These are phyloP conservation scores for Polypterus bichir DNA, from an alignment of 2,113 vertebrate genomes.

Conservation along the genomic window DNA sequence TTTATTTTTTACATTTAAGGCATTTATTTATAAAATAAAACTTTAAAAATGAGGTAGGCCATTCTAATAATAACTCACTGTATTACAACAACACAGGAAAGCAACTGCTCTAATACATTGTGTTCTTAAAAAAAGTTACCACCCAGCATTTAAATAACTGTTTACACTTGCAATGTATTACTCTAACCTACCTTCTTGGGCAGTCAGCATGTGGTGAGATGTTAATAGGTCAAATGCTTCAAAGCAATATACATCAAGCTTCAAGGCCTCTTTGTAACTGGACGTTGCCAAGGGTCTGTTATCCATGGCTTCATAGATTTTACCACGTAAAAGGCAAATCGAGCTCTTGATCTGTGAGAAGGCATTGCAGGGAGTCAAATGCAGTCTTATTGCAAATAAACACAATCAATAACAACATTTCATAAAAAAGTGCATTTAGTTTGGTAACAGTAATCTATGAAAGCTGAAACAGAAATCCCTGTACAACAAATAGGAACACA, in stretches of 20 bases:
- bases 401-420: no score
- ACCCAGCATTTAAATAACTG: neutral
- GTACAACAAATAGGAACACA: no score
- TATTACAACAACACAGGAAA: neutral
- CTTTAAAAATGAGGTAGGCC: no score
- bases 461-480: no score
- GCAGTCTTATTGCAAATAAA: constrained; percentile 12
- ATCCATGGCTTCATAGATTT: constrained; percentile 96
- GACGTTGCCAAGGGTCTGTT: constrained; percentile 85
- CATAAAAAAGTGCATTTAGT: no score
- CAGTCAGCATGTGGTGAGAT: constrained; percentile 94
- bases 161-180: neutral
- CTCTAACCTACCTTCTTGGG: constrained; percentile 78
- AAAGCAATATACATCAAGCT: constrained; percentile 97
- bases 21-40: no score
- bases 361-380: constrained; percentile 30
- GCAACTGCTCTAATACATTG: neutral
- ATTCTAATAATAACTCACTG: neutral
- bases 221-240: constrained; percentile 98
- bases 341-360: constrained; percentile 83
- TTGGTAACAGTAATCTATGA: no score
- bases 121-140: neutral
- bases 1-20: no score
- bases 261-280: constrained; percentile 97
- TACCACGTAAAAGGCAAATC: constrained; percentile 89